Percentiles rank a stretch among this genome's conserved stretches.
These are phyloP conservation scores for Corvus moneduloides DNA, from an alignment of 2,113 vertebrate species.

Conservation along the genomic window DNA sequence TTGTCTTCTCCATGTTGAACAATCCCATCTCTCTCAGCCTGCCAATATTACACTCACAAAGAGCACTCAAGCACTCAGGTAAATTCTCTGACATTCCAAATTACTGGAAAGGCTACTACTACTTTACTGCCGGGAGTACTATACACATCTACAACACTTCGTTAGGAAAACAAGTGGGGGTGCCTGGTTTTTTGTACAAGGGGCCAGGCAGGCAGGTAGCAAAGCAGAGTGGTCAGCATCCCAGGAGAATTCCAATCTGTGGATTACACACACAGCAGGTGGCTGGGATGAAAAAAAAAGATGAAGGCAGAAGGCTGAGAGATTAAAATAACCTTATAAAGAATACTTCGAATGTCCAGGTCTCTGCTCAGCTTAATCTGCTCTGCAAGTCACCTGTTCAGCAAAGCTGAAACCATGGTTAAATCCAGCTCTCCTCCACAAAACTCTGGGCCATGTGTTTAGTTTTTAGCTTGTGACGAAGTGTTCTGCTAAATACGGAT, in stretches of 20 bases:
- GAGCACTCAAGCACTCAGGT: background rate
- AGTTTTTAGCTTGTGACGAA: background rate
- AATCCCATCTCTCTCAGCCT: background rate
- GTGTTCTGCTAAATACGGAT: background rate
- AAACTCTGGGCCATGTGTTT: background rate
- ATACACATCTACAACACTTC: background rate
- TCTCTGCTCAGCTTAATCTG: background rate
- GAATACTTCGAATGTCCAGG: background rate
- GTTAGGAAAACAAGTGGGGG: background rate
- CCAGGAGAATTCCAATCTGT: background rate
- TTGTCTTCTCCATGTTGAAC: background rate
- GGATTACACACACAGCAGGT: background rate
- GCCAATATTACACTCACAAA: background rate
- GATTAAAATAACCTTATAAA: background rate
- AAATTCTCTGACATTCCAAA: background rate
- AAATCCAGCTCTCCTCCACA: background rate
- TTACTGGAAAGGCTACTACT: background rate
- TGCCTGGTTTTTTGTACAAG: background rate
- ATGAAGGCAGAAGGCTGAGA: background rate
- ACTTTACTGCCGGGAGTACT: background rate
- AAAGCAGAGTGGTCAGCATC: background rate
- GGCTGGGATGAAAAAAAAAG: background rate
- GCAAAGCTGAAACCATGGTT: background rate
- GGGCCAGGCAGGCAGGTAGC: background rate
- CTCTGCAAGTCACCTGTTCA: background rate